phyloP scores from a whole-genome alignment of 2,797 vertebrate genomes.

The Sebastes baramenuke region DNA sequence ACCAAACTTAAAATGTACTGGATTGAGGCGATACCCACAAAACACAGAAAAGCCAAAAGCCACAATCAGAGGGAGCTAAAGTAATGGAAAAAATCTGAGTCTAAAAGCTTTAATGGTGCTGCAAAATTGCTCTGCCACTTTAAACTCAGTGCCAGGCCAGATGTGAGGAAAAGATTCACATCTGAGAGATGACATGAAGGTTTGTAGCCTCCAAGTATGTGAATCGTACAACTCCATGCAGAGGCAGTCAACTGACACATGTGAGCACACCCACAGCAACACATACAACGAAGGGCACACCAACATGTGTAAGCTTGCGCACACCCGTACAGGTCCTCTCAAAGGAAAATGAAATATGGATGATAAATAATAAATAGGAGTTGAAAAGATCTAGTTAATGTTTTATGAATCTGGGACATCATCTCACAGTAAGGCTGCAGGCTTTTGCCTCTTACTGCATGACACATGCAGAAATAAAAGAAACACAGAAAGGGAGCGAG shows the following conservation, averaged over 20 bases:
- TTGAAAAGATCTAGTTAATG: conserved; percentile 84
- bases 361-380: conserved; percentile 85
- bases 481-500: conserved; percentile 49
- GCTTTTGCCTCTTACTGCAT: conserved; percentile 70
- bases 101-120: conserved; percentile 51
- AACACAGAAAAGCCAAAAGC: conserved; percentile 48
- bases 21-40: conserved; percentile 33
- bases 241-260: conserved; percentile 43
- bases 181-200: conserved; percentile 47
- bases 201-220: conserved; percentile 46
- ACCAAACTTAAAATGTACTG: conserved; percentile 15
- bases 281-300: conserved; percentile 36
- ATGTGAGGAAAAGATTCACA: conserved; percentile 58
- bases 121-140: conserved; percentile 55
- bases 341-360: conserved; percentile 78
- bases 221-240: conserved; percentile 52
- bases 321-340: conserved; percentile 69
- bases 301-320: conserved; percentile 54
- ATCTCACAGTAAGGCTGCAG: conserved; percentile 79
- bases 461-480: conserved; percentile 73
- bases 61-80: conserved; percentile 51
- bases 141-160: conserved; percentile 50
- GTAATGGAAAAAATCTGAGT: conserved; percentile 57
- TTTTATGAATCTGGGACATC: conserved; percentile 86
- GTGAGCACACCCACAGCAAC: conserved; percentile 44